Base-by-base conservation (phyloP, 2,888 invertebrate species). In the Ophion slaviceki region DNA sequence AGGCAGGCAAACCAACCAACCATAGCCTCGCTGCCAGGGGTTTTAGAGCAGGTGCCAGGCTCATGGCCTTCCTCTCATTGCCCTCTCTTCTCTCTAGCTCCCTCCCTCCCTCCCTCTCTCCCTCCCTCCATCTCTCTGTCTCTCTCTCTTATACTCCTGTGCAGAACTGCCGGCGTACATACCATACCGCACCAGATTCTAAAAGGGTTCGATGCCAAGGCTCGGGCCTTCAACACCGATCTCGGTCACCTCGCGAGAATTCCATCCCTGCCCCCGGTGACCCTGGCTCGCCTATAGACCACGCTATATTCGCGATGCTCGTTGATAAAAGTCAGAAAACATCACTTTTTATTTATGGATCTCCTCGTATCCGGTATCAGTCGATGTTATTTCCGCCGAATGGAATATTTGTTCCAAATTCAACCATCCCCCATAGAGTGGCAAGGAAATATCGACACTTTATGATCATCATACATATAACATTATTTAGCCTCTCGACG, bases 21-120 rank as follows among this genome's bases (percentile, higher is more conserved):
- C 53, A 24, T 24, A 36, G 72, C 77, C 77, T 77, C 89, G 90
- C 89, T 88, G 89, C 88, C 89, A 88, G 90, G 91, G 90, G 89
- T 88, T 89, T 90, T 53, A 90, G 90, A 78, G 82, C 91, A 91
- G 92, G 91, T 92, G 91, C 90, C 89, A 90, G 90, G 90, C 86
- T 87, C 86, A 68, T 24, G 68, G 72, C 80, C 67, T 72, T 66
- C 45, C 66, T 71, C 82, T 72, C 77, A 40, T 61, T 53, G 24
- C 57, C 24, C 36, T 72, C 68, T 71, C 36, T 66, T 67, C 24
- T 24, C 20, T 40, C 62, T 66, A 36, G 20, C 77, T 72, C 67
- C 17, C 47, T 14, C 28, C 4, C 53, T 3, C 14, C 1, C 17
- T 1, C 0, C 53, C 17, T 5, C 53, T 5, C 17, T 5, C 53